Conservation (phyloP, 2,888 invertebrate species). For the Diaphora mendica region DNA sequence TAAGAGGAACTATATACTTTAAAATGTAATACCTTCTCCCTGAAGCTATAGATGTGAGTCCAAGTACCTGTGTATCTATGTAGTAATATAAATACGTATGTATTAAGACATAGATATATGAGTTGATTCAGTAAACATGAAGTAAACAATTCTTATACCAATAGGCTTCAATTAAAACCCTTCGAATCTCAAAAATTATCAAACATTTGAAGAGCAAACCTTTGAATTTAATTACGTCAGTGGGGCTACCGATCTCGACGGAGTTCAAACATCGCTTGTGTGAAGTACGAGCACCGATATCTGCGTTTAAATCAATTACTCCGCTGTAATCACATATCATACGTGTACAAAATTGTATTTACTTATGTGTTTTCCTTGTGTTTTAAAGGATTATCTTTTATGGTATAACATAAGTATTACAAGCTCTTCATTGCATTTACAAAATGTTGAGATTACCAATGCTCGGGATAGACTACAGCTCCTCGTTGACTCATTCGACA, state of each 20-base stretch:
- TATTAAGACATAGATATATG: not conserved
- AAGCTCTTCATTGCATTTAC: too few relatives aligned
- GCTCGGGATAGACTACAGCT: too few relatives aligned
- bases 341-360: not conserved
- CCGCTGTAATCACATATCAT: not conserved
- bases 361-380: not conserved
- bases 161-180: not conserved
- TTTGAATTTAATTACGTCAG: constrained; percentile 1
- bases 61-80: too few relatives aligned
- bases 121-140: not conserved
- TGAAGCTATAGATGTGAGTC: too few relatives aligned
- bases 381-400: not conserved
- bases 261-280: constrained; percentile 3
- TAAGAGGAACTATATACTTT: too few relatives aligned
- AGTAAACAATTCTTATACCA: not conserved
- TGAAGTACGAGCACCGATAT: not conserved
- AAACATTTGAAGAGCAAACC: not conserved
- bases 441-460: too few relatives aligned
- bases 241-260: not conserved
- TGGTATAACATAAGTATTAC: not conserved
- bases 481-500: too few relatives aligned
- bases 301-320: not conserved
- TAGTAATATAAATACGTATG: too few relatives aligned
- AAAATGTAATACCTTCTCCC: too few relatives aligned
- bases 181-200: not conserved